These are phyloP conservation scores for Deroptyus accipitrinus DNA, from an alignment of 2,113 vertebrate genomes.

Conservation along the genomic window DNA sequence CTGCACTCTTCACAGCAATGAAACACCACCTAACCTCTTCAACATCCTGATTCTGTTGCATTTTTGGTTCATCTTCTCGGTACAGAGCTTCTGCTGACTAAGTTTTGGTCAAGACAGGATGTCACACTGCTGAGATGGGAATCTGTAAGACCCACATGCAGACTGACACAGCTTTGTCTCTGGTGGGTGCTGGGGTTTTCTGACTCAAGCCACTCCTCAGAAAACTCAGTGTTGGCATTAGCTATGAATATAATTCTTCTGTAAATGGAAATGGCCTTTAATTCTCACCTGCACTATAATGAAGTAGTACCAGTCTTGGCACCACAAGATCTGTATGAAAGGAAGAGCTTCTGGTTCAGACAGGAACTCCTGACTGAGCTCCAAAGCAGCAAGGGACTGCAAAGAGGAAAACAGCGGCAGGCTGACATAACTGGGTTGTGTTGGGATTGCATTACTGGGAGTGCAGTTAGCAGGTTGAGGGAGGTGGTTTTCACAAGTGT, in stretches of 20 bases:
- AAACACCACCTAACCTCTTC: neutral
- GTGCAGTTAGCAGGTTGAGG: neutral
- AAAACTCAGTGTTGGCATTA: neutral
- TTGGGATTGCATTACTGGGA: neutral
- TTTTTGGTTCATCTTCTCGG: neutral
- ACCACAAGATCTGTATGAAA: neutral
- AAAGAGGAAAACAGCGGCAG: neutral
- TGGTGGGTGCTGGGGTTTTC: rapidly evolving
- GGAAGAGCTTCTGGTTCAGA: neutral
- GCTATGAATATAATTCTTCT: neutral
- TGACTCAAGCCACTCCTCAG: neutral
- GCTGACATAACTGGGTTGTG: neutral
- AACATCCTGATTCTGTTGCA: neutral
- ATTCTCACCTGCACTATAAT: neutral
- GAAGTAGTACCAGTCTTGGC: neutral
- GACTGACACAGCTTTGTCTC: neutral
- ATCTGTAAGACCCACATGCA: neutral
- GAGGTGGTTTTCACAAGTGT: neutral
- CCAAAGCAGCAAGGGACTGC: neutral
- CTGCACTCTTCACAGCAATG: neutral
- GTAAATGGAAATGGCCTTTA: neutral
- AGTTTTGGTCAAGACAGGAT: neutral
- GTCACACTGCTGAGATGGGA: neutral
- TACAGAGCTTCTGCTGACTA: neutral
- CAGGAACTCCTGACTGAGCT: neutral